These are phyloP conservation scores for Podarcis lilfordi DNA, from an alignment of 2,797 vertebrate genomes.

Conservation along the genomic window DNA sequence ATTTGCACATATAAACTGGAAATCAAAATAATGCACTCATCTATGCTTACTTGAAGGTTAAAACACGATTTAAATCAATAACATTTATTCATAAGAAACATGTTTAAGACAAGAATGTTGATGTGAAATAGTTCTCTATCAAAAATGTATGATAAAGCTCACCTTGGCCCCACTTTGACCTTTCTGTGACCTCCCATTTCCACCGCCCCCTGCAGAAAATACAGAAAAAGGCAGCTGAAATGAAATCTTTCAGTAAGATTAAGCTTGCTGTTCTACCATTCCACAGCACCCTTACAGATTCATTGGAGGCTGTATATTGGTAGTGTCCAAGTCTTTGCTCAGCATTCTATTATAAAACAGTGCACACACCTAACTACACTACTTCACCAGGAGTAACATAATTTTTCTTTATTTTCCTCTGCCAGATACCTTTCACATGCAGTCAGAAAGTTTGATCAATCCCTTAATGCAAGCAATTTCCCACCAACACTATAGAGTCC, in stretches of 20 bases:
- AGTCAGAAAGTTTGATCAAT: slow-evolving; percentile 89
- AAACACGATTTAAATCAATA: background rate
- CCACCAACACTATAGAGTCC: slow-evolving; percentile 93
- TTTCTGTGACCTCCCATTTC: background rate
- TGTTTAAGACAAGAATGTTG: background rate
- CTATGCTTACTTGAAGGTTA: background rate
- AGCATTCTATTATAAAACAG: fast-evolving
- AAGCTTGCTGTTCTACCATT: background rate
- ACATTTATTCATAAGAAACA: background rate
- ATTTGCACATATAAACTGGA: background rate
- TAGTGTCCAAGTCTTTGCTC: background rate
- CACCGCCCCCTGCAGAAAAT: background rate
- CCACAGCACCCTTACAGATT: fast-evolving
- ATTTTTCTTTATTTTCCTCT: slow-evolving; percentile 24
- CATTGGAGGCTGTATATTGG: fast-evolving
- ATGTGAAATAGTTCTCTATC: background rate
- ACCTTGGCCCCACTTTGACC: background rate
- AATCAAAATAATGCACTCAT: background rate
- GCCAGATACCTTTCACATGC: slow-evolving; percentile 94
- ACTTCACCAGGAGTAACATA: background rate
- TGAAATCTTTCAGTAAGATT: too few relatives aligned
- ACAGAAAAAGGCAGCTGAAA: background rate
- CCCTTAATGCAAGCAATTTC: slow-evolving; percentile 92
- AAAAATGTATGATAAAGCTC: background rate
- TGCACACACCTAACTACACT: fast-evolving